Conservation (phyloP, 2,888 invertebrate genomes). For the Arrhopalites spinosus region DNA sequence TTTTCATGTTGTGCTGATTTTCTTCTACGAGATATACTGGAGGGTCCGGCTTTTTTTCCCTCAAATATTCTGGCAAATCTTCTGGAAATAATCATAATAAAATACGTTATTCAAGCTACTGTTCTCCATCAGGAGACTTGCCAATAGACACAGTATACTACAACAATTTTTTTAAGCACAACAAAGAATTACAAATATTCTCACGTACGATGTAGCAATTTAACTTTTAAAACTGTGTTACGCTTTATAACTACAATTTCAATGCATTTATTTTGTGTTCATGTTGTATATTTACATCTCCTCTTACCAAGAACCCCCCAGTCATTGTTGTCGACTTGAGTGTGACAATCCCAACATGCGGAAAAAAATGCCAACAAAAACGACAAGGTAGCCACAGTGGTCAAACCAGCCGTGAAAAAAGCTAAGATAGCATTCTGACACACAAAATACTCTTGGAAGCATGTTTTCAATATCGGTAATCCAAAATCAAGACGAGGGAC, state of each 20-base stretch:
- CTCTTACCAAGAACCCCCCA: slow-evolving; percentile 16
- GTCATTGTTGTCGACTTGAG: slow-evolving; percentile 19
- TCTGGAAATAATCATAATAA: neutral
- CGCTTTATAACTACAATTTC: too few species aligned
- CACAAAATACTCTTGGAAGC: slow-evolving; percentile 21
- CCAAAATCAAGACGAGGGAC: neutral
- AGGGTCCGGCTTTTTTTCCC: neutral
- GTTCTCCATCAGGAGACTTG: too few species aligned
- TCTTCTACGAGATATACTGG: neutral
- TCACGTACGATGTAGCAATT: neutral
- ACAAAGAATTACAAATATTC: too few species aligned
- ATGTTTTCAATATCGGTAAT: neutral
- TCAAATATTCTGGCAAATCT: neutral
- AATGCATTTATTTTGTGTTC: neutral
- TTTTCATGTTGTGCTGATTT: too few species aligned
- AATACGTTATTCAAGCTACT: too few species aligned
- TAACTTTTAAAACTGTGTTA: too few species aligned
- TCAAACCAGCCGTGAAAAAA: neutral
- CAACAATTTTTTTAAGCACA: too few species aligned
- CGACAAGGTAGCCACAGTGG: neutral
- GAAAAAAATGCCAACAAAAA: slow-evolving; percentile 25
- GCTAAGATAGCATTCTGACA: slow-evolving; percentile 31
- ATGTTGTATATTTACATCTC: too few species aligned
- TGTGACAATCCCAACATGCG: slow-evolving; percentile 31
- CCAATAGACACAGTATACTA: too few species aligned